Conservation (phyloP, 2,888 invertebrate species). For the Lycocerus yunnanus region DNA sequence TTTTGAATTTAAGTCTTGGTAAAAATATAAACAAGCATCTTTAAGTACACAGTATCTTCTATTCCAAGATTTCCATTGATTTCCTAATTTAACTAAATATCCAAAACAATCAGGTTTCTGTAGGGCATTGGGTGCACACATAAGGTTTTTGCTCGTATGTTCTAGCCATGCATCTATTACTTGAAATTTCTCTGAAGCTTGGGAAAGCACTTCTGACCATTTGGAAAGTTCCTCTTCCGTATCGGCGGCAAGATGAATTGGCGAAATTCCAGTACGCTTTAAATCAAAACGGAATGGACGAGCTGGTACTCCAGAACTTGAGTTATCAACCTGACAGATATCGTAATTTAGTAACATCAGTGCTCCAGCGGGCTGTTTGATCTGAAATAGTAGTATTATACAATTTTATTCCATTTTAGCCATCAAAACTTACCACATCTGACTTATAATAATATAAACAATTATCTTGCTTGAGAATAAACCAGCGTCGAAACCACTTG, state of each 20-base stretch:
- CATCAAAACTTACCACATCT: conserved; percentile 77
- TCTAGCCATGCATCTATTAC: conserved; percentile 70
- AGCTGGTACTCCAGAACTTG: conserved; percentile 68
- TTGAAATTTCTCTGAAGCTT: conserved; percentile 69
- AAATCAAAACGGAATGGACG: conserved; percentile 69
- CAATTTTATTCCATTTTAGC: too few relatives aligned
- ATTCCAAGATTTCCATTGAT: conserved; percentile 88
- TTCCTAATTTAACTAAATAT: conserved; percentile 86
- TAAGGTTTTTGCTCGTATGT: conserved; percentile 78
- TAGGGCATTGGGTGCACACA: conserved; percentile 77
- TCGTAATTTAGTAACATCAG: conserved; percentile 85
- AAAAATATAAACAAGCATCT: conserved; percentile 94
- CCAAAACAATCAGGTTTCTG: conserved; percentile 90
- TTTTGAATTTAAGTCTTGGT: conserved; percentile 84
- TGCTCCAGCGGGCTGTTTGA: conserved; percentile 87
- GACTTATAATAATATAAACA: conserved; percentile 95
- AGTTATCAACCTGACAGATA: conserved; percentile 62
- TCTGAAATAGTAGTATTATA: conserved; percentile 56
- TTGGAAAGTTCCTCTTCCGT: conserved; percentile 71
- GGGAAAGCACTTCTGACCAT: conserved; percentile 79
- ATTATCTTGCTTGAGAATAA: conserved; percentile 87
- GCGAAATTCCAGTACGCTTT: conserved; percentile 70
- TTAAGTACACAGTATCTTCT: conserved; percentile 92
- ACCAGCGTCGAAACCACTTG: conserved; percentile 90
- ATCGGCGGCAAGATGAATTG: conserved; percentile 81